Percentiles rank a stretch among this genome's conserved stretches.
Conservation (phyloP, 2,113 vertebrate genomes). For the Pomatorhinus ruficollis region DNA sequence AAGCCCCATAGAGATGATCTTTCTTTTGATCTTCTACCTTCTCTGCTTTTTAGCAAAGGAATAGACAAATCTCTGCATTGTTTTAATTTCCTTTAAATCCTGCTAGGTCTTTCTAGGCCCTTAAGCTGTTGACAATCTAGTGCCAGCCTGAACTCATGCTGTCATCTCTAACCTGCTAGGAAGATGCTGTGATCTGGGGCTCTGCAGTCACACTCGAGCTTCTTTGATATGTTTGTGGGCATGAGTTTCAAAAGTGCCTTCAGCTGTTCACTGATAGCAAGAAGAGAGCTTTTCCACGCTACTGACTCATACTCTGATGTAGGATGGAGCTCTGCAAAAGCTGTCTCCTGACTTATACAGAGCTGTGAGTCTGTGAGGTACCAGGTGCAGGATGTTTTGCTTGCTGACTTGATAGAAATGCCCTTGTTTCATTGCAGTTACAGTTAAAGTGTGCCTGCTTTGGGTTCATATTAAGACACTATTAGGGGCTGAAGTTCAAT, state of each 20-base stretch:
- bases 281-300: background rate
- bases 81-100: background rate
- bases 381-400: background rate
- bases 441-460: background rate
- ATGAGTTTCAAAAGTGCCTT: conserved; percentile 14
- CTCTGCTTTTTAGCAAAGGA: background rate
- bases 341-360: background rate
- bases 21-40: background rate
- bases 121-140: background rate
- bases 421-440: background rate
- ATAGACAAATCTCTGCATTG: background rate
- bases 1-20: background rate
- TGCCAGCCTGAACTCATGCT: background rate
- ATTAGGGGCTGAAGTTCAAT: background rate
- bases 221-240: background rate
- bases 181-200: background rate
- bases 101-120: background rate
- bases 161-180: background rate
- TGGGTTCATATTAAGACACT: background rate
- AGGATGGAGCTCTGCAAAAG: background rate
- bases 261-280: background rate
- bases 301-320: background rate
- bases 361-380: background rate
- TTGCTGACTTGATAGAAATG: background rate
- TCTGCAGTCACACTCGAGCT: background rate